phyloP scores from a whole-genome alignment of 30 jellyfish, hydroid and myxozoan genomes.

The Sanderia malayensis region DNA sequence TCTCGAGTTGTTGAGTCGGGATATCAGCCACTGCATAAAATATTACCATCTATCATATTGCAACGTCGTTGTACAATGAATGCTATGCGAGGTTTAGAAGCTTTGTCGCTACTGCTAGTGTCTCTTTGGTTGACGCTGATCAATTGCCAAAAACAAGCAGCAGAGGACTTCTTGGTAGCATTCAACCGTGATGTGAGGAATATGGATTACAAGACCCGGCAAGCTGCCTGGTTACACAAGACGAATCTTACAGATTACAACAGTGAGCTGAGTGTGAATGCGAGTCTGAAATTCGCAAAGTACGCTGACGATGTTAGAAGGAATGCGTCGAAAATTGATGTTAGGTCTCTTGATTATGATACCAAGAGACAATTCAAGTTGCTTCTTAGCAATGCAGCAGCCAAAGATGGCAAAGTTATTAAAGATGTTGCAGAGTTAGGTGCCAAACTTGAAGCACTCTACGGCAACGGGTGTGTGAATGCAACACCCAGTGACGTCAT shows the following conservation, averaged over 20 bases:
- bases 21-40: too few species aligned
- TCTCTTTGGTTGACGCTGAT: neutral
- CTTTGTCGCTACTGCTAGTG: neutral
- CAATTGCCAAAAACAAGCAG: neutral
- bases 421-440: neutral
- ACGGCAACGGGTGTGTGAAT: constrained; percentile 76
- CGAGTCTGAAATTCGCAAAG: constrained; percentile 26
- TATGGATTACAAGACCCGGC: neutral
- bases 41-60: too few species aligned
- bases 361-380: constrained; percentile 59
- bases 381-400: constrained; percentile 12
- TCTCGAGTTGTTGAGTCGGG: too few species aligned
- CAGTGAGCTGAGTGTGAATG: constrained; percentile 38
- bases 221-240: constrained; percentile 52
- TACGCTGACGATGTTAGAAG: constrained; percentile 23
- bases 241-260: constrained; percentile 72
- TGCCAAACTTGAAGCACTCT: constrained; percentile 30
- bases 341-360: constrained; percentile 31
- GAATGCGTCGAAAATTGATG: constrained; percentile 38
- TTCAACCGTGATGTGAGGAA: neutral
- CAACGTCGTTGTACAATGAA: too few species aligned
- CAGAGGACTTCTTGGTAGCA: neutral
- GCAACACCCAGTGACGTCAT: constrained; percentile 63
- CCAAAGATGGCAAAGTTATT: constrained; percentile 1
- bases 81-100: too few species aligned